phyloP scores from a whole-genome alignment of 2,888 invertebrate genomes.

The Hydropsyche betteni region DNA sequence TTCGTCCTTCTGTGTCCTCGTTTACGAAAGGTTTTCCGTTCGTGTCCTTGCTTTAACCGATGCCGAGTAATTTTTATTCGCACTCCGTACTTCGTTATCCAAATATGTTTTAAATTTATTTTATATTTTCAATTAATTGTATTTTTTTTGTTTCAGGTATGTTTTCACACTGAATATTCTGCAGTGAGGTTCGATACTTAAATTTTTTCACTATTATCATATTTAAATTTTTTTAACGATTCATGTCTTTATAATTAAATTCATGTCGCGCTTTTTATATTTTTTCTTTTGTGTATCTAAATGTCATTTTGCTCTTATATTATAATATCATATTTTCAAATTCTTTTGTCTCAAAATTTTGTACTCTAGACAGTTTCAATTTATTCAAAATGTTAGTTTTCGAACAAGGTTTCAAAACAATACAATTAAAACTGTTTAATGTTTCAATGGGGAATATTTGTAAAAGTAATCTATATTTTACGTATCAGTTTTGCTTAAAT shows the following conservation, averaged over 20 bases:
- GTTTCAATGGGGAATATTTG: too few species aligned
- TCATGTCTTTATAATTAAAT: neutral
- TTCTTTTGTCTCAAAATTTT: neutral
- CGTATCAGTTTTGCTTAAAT: too few species aligned
- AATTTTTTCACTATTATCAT: too few species aligned
- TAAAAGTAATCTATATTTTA: too few species aligned
- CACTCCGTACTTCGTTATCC: neutral
- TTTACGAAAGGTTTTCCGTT: neutral
- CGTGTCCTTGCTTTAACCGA: slow-evolving; percentile 20
- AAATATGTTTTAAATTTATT: neutral
- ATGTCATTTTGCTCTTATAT: neutral
- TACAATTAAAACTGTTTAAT: too few species aligned
- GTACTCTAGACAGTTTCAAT: neutral
- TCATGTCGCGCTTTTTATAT: neutral
- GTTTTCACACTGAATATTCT: neutral
- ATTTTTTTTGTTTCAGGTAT: slow-evolving; percentile 17
- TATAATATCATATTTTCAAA: neutral
- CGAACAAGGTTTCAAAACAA: too few species aligned
- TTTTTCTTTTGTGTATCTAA: neutral
- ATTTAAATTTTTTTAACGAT: too few species aligned
- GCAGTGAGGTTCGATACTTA: too few species aligned
- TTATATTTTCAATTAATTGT: neutral
- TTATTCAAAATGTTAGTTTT: neutral
- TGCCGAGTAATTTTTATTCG: slow-evolving; percentile 12
- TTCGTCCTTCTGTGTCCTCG: slow-evolving; percentile 19